A percentile compares a stretch with the other conserved stretches of the same genome.
phyloP scores from a whole-genome alignment of 2,113 vertebrate genomes.

The Corythornis vintsioides region DNA sequence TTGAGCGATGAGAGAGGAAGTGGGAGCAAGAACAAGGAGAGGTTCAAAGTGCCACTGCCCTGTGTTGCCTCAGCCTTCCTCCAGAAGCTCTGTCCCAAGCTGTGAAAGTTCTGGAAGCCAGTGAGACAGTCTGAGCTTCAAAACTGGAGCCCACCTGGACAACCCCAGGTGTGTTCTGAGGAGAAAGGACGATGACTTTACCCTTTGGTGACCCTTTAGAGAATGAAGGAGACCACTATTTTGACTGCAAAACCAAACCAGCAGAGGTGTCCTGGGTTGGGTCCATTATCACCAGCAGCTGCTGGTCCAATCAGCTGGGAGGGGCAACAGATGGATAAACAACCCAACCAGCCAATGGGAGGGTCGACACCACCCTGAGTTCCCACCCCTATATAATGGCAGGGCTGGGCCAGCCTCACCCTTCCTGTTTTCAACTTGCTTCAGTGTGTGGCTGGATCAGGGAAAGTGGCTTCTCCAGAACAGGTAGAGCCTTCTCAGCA shows the following conservation, averaged over 20 bases:
- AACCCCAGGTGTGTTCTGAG: not conserved
- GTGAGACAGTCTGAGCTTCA: not conserved
- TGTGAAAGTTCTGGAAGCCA: fast-evolving
- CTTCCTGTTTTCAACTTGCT: no score
- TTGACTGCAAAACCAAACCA: not conserved
- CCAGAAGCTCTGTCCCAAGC: fast-evolving
- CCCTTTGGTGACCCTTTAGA: not conserved
- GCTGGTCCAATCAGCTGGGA: no score
- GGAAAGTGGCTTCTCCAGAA: no score
- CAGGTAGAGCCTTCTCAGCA: no score
- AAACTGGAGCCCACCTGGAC: not conserved
- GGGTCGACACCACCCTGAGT: no score
- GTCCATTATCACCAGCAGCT: no score
- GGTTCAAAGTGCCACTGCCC: not conserved
- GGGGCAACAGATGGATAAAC: no score
- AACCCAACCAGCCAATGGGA: no score
- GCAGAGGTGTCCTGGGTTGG: no score
- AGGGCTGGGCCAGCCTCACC: no score
- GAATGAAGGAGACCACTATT: not conserved
- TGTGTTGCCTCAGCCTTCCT: fast-evolving
- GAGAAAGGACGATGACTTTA: not conserved
- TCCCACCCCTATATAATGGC: no score
- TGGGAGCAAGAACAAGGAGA: fast-evolving
- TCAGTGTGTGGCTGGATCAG: no score
- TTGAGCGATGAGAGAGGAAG: not conserved